Conservation (phyloP, 2,888 invertebrate genomes). For the Celastrina argiolus region DNA sequence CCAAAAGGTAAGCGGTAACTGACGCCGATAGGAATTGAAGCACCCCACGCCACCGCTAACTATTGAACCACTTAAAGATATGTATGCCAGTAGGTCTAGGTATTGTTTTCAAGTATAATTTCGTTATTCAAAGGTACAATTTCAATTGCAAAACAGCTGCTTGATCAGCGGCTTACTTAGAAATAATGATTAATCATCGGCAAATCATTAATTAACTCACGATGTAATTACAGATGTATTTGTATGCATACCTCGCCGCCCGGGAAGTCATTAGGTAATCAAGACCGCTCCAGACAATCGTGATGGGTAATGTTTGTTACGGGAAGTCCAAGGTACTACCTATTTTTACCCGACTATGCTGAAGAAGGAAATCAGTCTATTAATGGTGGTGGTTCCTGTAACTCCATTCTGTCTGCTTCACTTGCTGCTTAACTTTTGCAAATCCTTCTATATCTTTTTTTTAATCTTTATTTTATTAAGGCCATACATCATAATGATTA, state of each 20-base stretch:
- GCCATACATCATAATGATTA: no score
- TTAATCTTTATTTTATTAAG: no score
- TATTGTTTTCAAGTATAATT: not conserved
- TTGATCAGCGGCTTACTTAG: slow-evolving; percentile 8
- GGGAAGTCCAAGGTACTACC: not conserved
- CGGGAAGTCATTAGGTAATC: slow-evolving; percentile 21
- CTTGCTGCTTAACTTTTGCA: no score
- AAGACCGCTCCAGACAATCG: slow-evolving; percentile 15
- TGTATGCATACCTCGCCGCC: slow-evolving; percentile 17
- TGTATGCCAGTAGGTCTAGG: not conserved
- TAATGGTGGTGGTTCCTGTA: no score
- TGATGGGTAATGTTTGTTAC: slow-evolving; percentile 6
- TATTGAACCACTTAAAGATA: not conserved
- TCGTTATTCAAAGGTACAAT: not conserved
- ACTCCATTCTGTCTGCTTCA: no score
- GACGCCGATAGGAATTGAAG: no score
- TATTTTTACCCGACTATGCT: not conserved
- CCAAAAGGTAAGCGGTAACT: no score
- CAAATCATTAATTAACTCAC: slow-evolving; percentile 20
- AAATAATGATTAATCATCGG: slow-evolving; percentile 21
- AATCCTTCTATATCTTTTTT: no score
- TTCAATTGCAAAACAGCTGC: slow-evolving; percentile 18
- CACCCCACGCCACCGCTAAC: no score
- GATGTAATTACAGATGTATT: slow-evolving; percentile 20
- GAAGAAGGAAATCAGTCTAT: no score